Evolutionary conservation across 2,888 invertebrate species (phyloP), one percentile per base, ranked within the genome.

Genomic region (Ceraclea dissimilis): DNA sequence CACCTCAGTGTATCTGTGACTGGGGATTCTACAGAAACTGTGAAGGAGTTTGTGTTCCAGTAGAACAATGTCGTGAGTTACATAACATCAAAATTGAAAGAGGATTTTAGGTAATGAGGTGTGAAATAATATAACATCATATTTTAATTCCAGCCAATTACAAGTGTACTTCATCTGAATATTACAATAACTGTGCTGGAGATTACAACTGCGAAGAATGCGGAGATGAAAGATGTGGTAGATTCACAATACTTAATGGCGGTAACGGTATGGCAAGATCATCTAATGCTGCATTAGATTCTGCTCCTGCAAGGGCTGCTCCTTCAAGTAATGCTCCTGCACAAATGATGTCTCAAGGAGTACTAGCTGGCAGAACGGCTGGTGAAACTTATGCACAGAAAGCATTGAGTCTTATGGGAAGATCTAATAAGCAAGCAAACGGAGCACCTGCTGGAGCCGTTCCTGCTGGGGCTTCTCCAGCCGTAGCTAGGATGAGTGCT

Each of bases 41-140:
- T 11, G 20, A 49, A 49, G 26, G 26, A 20, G 16, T 22, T 4
- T 49, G 49, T 26, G 49, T 49, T 22, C 47, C 47, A 47, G 19
- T 47, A 2, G 20, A 47, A 17, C 39, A 39, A 13, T 39, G 39
- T 39, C 47, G 47, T 47, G 13, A 47, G 47, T 47, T 18, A 16
- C 5, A 43, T 17, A 16, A 43, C 5, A 16, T 43, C 4, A 8
- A 17, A 16, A 43, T 26, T n/a, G n/a, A n/a, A n/a, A n/a, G n/a
- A n/a, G n/a, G n/a, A n/a, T n/a, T n/a, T n/a, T n/a, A n/a, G n/a
- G n/a, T n/a, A n/a, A 16, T n/a, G 11, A 16, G 49, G 13, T 11
- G 19, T 13, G 6, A 21, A 16, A 10, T 49, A 22, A 22, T 18
- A 2, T 49, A 16, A 4, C 10, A 22, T 10, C 8, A 26, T 11